Evolutionary conservation across 2,888 invertebrate species (phyloP).

Genomic region (Perizoma flavofasciatum): DNA sequence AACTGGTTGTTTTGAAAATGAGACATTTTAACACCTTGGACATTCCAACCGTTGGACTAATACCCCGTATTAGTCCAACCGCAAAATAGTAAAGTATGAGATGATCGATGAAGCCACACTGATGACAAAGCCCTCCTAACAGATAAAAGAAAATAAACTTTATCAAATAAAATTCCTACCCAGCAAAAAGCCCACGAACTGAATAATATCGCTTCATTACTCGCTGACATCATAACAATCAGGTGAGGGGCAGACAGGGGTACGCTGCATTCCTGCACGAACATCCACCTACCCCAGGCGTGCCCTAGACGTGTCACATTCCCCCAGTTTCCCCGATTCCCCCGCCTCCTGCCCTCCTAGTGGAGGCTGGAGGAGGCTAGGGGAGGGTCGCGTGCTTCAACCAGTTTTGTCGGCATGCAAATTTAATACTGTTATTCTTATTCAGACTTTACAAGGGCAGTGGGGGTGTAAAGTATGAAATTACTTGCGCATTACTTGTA

Average conservation of each 20-base stretch:
- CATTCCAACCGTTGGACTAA: no score
- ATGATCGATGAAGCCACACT: no score
- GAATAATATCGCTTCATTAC: constrained; percentile 36
- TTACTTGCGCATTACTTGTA: constrained; percentile 48
- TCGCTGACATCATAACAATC: constrained; percentile 41
- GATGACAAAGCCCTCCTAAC: no score
- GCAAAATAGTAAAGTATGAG: no score
- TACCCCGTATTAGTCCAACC: no score
- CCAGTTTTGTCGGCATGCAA: constrained; percentile 71
- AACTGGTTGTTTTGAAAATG: no score
- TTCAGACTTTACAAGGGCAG: constrained; percentile 78
- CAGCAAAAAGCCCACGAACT: constrained; percentile 16
- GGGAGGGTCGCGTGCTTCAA: constrained; percentile 54
- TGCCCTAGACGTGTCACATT: constrained; percentile 58
- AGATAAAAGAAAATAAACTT: constrained; percentile 6
- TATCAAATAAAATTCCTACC: constrained; percentile 12
- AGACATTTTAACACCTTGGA: no score
- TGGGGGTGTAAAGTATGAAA: constrained; percentile 70
- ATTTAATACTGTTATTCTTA: constrained; percentile 79
- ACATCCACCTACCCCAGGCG: constrained; percentile 51
- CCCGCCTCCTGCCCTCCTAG: constrained; percentile 38
- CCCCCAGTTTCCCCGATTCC: constrained; percentile 19
- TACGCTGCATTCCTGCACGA: constrained; percentile 74
- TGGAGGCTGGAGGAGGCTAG: constrained; percentile 13
- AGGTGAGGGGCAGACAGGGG: constrained; percentile 54